Evolutionary conservation across 2,797 vertebrate species (phyloP), one percentile per base, ranked within the genome.

Genomic region (Hypotaenidia philippensis): DNA sequence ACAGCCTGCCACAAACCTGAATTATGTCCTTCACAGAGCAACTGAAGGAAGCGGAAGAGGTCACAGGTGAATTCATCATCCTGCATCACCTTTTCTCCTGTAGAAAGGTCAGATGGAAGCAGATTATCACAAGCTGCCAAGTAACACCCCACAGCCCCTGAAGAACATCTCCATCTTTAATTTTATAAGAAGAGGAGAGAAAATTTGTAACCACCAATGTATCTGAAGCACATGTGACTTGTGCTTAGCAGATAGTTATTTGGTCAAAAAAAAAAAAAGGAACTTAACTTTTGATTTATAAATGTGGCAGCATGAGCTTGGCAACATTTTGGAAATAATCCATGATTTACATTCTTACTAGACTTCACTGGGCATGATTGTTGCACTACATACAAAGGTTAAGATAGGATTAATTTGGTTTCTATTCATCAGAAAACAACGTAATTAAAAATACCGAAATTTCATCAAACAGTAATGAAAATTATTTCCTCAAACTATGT

Each of bases 71-170:
- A 99, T 96, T 99, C 99, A 61, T 99, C 99, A 71, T 99, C 99
- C 97, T 99, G 99, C 98, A 99, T 99, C 96, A 99, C 99, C 96
- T 99, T 99, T 96, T 99, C 99, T 97, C 99, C 99, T 99, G 98
- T 49, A 90, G 97, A 96, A 98, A 98, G 93, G 81, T 53, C 96
- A 97, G 90, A 96, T 40, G 32, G 52, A 82, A 90, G 55, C 72
- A 78, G 57, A 89, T 97, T 94, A 95, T 27, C 31, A 70, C 44
- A 82, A 56, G 38, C 68, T 91, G 68, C 13, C 78, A 81, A 53
- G 25, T 27, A 92, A 76, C 17, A 70, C 22, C 7, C 22, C 63
- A 57, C 3, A 68, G 22, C 17, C 76, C 91, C 88, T 70, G 52
- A 89, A 59, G 82, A 92, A 95, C 86, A 84, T 52, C 70, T 78